Conservation (phyloP, 2,797 vertebrate species). For the Mormyrops attenuatus region DNA sequence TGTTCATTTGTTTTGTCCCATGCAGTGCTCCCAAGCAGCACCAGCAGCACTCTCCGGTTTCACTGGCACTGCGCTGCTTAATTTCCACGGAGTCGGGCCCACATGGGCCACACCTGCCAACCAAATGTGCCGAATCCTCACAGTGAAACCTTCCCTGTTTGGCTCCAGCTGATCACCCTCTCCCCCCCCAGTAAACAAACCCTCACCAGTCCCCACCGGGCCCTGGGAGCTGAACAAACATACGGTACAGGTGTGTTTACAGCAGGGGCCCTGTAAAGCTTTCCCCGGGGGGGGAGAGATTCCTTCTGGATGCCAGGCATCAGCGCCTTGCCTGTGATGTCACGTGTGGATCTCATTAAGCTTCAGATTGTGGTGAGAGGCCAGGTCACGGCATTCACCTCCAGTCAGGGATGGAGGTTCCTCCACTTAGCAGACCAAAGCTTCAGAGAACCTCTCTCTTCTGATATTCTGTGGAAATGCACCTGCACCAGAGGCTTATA, state of each 20-base stretch:
- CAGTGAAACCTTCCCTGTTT: background rate
- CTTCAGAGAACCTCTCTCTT: background rate
- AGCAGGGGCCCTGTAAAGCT: background rate
- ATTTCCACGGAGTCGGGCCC: background rate
- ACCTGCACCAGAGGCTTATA: background rate
- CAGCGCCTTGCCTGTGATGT: background rate
- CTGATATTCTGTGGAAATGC: background rate
- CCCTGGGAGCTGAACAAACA: background rate
- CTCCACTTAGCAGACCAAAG: background rate
- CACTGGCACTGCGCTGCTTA: background rate
- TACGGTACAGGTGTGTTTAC: slow-evolving; percentile 12
- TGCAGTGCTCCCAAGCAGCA: background rate
- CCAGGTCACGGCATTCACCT: background rate
- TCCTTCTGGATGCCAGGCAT: slow-evolving; percentile 8
- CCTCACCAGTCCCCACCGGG: background rate
- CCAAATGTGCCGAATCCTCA: background rate
- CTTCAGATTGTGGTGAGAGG: background rate
- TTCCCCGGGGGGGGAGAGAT: background rate
- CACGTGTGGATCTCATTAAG: slow-evolving; percentile 9
- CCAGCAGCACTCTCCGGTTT: background rate
- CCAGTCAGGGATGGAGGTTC: background rate
- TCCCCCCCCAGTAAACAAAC: slow-evolving; percentile 4
- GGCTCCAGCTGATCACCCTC: background rate
- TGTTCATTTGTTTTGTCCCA: background rate
- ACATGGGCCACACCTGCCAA: background rate